A percentile compares a stretch with the other conserved stretches of the same genome.
Conservation (phyloP, 2,797 vertebrate genomes). For the Moxostoma hubbsi region DNA sequence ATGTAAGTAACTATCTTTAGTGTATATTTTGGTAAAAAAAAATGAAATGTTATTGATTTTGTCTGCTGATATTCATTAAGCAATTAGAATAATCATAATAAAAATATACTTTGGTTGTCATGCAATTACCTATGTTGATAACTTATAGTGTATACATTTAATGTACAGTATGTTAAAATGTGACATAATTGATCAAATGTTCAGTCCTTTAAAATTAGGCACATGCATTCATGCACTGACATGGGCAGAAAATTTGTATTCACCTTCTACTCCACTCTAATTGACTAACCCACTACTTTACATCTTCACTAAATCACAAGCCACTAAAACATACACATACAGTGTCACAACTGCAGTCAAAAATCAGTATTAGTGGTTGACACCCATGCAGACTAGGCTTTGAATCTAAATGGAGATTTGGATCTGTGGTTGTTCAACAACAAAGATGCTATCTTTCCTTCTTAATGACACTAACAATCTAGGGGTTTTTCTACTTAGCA, state of each 20-base stretch:
- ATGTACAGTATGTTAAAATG: neutral
- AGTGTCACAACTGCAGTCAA: neutral
- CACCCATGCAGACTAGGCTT: slow-evolving; percentile 47
- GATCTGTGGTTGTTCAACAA: neutral
- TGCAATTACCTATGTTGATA: neutral
- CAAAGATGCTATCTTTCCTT: neutral
- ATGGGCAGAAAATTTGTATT: slow-evolving; percentile 21
- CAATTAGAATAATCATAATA: neutral
- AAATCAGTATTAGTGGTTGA: slow-evolving; percentile 28
- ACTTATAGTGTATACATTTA: slow-evolving; percentile 6
- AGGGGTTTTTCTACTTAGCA: no score
- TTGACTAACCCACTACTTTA: neutral
- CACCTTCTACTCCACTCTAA: neutral
- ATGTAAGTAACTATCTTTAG: neutral
- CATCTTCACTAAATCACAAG: slow-evolving; percentile 12
- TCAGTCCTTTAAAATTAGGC: neutral
- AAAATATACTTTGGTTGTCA: neutral
- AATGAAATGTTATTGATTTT: neutral
- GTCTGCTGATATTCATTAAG: neutral
- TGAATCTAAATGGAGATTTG: neutral
- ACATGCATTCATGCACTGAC: slow-evolving; percentile 58
- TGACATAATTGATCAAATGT: slow-evolving; percentile 2
- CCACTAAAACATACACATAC: slow-evolving; percentile 17
- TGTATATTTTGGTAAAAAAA: neutral
- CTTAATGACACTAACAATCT: slow-evolving; percentile 5